phyloP scores from a whole-genome alignment of 1,140 invertebrate genomes.

The Drosophila trapezifrons region DNA sequence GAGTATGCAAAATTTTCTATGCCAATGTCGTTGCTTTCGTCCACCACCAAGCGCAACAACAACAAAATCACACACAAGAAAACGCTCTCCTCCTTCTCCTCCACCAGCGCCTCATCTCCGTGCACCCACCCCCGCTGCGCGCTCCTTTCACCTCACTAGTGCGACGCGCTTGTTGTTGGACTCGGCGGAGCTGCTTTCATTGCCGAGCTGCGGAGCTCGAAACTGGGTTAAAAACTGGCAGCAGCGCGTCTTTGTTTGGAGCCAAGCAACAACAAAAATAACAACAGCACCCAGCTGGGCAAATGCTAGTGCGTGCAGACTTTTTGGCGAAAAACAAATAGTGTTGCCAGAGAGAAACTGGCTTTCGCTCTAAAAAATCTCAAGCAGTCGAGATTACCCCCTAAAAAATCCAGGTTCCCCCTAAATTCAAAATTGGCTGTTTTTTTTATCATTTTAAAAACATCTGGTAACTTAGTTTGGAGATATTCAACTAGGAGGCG shows the following conservation, averaged over 20 bases:
- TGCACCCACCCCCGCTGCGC: neutral
- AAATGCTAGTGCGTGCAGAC: constrained; percentile 22
- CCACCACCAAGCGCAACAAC: constrained; percentile 29
- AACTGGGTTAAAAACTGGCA: constrained; percentile 34
- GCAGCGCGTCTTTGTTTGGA: constrained; percentile 25
- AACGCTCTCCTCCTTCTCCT: constrained; percentile 7
- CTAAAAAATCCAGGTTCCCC: too few species aligned
- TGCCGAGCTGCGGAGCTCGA: neutral
- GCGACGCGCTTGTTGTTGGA: constrained; percentile 8
- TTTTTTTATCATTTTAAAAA: too few species aligned
- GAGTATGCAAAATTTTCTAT: constrained; percentile 76
- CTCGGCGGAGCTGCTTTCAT: constrained; percentile 6
- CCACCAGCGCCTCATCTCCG: too few species aligned
- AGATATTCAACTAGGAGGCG: too few species aligned
- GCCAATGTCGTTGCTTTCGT: constrained; percentile 62
- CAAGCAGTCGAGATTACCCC: too few species aligned
- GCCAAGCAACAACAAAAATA: constrained; percentile 17
- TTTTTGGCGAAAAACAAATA: constrained; percentile 53
- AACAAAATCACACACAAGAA: constrained; percentile 16
- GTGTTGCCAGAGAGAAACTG: too few species aligned
- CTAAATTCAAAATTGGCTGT: too few species aligned
- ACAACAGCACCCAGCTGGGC: constrained; percentile 27
- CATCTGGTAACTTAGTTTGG: too few species aligned
- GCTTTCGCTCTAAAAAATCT: too few species aligned
- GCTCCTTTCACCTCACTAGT: constrained; percentile 9